Evolutionary conservation across 2,888 invertebrate genomes (phyloP), one percentile per base, ranked within the genome.

Genomic region (Agrotis clavis): DNA sequence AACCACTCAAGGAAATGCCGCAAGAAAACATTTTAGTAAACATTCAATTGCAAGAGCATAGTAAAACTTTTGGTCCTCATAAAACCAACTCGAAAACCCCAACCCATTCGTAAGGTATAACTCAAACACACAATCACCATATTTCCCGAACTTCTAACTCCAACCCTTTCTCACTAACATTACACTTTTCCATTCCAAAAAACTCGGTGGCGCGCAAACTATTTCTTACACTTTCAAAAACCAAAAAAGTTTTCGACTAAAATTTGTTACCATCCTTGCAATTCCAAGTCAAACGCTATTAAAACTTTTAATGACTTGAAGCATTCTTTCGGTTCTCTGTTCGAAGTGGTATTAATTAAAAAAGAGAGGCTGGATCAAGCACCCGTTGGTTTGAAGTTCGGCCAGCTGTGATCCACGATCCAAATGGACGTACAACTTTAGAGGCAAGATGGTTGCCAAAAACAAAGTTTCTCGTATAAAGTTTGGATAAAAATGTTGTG

Each of bases 261-360:
- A 94, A 93, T 94, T 92, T 94, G 94, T 93, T 92, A 90, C 94
- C 90, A 90, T 91, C 90, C 91, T 90, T 88, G 90, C 91, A 90
- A 80, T 67, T 84, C 89, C 87, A 92, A 94, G 93, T 94, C 94
- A 94, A 94, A 95, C 90, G 94, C 95, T 95, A 96, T 96, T 96
- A 95, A 95, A 96, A 96, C 88, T 96, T 96, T 95, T 95, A 96
- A 96, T 95, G 95, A 94, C 94, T 94, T 94, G 93, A 89, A 94
- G 95, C 94, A 95, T 96, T 95, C 95, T 96, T 95, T 94, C 90
- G 90, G 92, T 89, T 89, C 91, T 91, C 91, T 92, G 94, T 94
- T 95, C 94, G 93, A 95, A 95, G 94, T 93, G 92, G 95, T 96
- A 95, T 96, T 96, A 95, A 96, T 96, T 96, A 95, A 96, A 95